Evolutionary conservation across 2,797 vertebrate genomes (phyloP).

Genomic region (Strix occidentalis): DNA sequence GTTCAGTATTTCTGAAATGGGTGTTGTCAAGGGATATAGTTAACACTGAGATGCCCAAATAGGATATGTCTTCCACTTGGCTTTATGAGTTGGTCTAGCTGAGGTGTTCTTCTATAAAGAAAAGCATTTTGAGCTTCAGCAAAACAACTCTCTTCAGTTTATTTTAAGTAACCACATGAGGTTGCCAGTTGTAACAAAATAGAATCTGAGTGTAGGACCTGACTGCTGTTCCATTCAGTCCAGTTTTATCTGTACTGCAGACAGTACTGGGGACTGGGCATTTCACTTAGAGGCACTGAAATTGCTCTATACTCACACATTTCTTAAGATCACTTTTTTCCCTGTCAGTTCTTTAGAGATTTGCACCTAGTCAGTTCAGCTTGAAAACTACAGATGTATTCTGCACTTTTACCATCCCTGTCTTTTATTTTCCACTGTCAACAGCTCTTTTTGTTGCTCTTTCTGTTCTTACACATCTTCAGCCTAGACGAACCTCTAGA

Average conservation of each 20-base stretch:
- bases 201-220: neutral
- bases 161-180: neutral
- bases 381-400: neutral
- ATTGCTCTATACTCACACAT: neutral
- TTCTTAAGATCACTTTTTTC: neutral
- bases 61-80: neutral
- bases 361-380: neutral
- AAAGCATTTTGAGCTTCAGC: neutral
- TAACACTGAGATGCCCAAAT: conserved; percentile 54
- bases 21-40: conserved; percentile 29
- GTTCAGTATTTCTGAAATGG: conserved; percentile 52
- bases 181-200: neutral
- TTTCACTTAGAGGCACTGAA: neutral
- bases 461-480: neutral
- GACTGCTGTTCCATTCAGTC: neutral
- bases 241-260: neutral
- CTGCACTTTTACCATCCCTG: neutral
- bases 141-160: neutral
- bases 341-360: neutral
- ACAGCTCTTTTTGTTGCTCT: neutral
- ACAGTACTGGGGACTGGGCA: neutral
- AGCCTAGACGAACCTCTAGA: neutral
- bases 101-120: neutral
- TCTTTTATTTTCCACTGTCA: neutral
- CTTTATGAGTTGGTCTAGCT: neutral